A percentile compares a stretch with the other conserved stretches of the same genome.
These are phyloP conservation scores for Stichopus horrens DNA, from an alignment of 53 echinoderm and acorn worm species.

Conservation along the genomic window DNA sequence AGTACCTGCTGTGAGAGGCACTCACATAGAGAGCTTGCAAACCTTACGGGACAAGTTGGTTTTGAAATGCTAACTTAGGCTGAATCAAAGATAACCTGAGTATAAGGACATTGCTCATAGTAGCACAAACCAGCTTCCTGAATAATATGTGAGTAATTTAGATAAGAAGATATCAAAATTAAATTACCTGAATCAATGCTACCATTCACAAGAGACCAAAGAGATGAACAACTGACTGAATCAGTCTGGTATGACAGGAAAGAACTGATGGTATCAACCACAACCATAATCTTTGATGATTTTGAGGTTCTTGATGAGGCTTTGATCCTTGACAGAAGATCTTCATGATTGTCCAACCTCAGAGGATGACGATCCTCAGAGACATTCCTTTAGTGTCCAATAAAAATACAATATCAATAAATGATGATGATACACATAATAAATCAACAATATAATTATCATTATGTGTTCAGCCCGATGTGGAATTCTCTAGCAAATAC, in stretches of 20 bases:
- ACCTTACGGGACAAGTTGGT: too few species aligned
- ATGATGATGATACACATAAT: neutral
- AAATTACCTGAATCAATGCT: neutral
- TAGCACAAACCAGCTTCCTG: too few species aligned
- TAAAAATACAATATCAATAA: neutral
- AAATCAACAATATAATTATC: neutral
- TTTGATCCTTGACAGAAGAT: neutral
- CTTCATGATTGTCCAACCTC: neutral
- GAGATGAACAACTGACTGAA: neutral
- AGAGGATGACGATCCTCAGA: neutral
- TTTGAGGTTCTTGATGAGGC: neutral
- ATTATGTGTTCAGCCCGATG: too few species aligned
- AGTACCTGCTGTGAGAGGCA: too few species aligned
- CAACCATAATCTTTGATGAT: neutral
- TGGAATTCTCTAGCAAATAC: too few species aligned
- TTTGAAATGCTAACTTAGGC: too few species aligned
- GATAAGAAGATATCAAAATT: neutral
- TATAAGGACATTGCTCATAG: too few species aligned
- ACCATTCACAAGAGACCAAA: neutral
- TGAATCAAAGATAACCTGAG: too few species aligned
- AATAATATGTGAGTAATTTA: too few species aligned
- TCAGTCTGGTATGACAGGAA: slow-evolving; percentile 31
- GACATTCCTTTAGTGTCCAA: neutral
- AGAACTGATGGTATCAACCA: slow-evolving; percentile 35
- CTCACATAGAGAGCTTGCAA: too few species aligned